Evolutionary conservation across 1,140 invertebrate species (phyloP), one percentile per base, ranked within the genome.

Genomic region (Dermatophagoides farinae): DNA sequence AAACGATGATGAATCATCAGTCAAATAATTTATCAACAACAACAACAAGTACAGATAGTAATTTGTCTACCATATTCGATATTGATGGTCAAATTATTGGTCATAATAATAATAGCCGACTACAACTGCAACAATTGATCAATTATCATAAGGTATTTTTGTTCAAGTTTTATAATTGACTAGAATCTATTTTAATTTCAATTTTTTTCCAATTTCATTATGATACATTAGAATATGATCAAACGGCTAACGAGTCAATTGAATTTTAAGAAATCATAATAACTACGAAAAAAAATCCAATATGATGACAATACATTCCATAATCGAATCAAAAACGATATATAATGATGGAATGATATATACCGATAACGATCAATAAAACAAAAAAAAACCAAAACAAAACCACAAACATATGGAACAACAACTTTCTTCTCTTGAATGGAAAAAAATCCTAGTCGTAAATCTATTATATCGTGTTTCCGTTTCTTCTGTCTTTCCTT

Each of bases 51-150:
- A 31, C 8, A 4, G 31, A 14, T 25, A 50, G 20, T 49, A 49
- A 49, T 23, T 20, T 23, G 14, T 16, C 43, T 10, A 44, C 14
- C 6, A 16, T 20, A 20, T 44, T 53, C 25, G 31, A 55, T 55
- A 41, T 55, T 55, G 53, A 55, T 25, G 53, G 53, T 18, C 53
- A 55, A 25, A 55, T 55, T 38, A 23, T 55, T 39, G 53, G 14
- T 9, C 31, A 31, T 20, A 50, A 50, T 12, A 20, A 50, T 25
- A 55, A 55, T 11, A n/a, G 14, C 5, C 23, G 25, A n/a, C 14
- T 55, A 23, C 53, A 55, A 6, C 6, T 40, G n/a, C 25, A 55
- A 6, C 53, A 55, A 44, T n/a, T 55, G 25, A 44, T 55, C 31
- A 38, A 20, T 55, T 44, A 18, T 12, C 22, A 55, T 25, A 14